Base-by-base conservation (phyloP, 2,113 vertebrate species). In the Polypterus bichir region DNA sequence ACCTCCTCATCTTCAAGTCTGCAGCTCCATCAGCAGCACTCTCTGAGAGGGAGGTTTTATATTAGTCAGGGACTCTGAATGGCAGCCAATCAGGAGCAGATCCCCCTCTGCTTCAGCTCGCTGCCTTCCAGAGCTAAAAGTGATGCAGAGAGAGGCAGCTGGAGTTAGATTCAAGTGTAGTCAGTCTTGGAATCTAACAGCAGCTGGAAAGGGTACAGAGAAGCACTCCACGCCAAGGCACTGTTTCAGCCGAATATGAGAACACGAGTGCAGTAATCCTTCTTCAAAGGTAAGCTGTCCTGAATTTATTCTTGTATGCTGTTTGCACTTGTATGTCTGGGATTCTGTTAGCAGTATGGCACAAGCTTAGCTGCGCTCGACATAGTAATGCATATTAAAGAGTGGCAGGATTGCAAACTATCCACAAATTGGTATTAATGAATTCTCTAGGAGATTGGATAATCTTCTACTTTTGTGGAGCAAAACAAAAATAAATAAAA, bases 81-180 rank as follows among this genome's bases (percentile, higher is more conserved):
- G 82, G 81, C 80, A 85, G 79, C 83, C 83, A 88, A 86, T 86
- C 83, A 85, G 77, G 71, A 69, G 73, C 71, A 65, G 71, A 83
- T 76, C 79, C 79, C 73, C 74, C 71, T 70, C 69, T 48, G 79
- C 78, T 73, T 78, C 80, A 80, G 76, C 73, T 75, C 77, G 44
- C 75, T 85, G 82, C 82, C 81, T 82, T 80, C 80, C 78, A 79
- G 67, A 70, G 75, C 72, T 68, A 78, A 73, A 73, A 79, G 78
- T 74, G 77, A 78, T 80, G 79, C 76, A 78, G 73, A 46, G 63
- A 59, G 60, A 62, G 48, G 44, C 61, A 66, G 64, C 66, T 58
- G 64, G 47, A 65, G 57, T 69, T 69, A 65, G 65, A 71, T 75
- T 74, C 72, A 76, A 69, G 70, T 68, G 71, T 71, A 77, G 78